phyloP scores from a whole-genome alignment of 2,797 vertebrate species.

The Coluber constrictor region DNA sequence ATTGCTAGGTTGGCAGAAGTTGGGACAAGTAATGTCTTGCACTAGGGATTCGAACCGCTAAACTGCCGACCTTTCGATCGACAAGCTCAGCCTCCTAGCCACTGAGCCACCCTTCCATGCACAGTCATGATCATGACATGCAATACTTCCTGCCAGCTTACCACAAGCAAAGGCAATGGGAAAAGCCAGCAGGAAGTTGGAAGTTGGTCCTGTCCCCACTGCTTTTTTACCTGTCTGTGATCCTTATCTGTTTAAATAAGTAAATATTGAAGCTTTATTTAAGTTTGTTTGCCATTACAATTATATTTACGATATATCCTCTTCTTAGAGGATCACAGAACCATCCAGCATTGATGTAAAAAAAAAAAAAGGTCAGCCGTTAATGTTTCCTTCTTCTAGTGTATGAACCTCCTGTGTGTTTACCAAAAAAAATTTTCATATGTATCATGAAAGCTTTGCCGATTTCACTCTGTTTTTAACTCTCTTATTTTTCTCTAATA shows the following conservation, averaged over 20 bases:
- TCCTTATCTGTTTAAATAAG: background rate
- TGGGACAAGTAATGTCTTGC: no score
- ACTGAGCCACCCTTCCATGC: no score
- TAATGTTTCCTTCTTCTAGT: background rate
- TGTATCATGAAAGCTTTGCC: background rate
- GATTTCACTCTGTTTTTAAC: background rate
- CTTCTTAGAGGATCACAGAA: background rate
- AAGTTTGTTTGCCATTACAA: background rate
- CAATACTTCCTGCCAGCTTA: background rate
- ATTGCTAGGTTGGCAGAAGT: no score
- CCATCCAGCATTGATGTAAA: background rate
- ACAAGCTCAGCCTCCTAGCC: no score
- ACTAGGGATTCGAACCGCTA: no score
- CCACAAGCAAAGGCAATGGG: background rate
- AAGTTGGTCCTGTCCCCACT: background rate
- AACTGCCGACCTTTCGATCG: no score
- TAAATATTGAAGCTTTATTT: background rate
- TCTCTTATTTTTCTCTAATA: background rate
- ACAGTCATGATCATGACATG: background rate
- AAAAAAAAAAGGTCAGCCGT: background rate
- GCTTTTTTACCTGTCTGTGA: background rate
- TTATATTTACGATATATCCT: background rate
- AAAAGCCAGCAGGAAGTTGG: background rate
- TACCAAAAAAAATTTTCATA: no score
- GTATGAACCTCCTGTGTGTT: background rate